Base-by-base conservation (phyloP, 2,797 vertebrate genomes). In the Bufotes viridis region DNA sequence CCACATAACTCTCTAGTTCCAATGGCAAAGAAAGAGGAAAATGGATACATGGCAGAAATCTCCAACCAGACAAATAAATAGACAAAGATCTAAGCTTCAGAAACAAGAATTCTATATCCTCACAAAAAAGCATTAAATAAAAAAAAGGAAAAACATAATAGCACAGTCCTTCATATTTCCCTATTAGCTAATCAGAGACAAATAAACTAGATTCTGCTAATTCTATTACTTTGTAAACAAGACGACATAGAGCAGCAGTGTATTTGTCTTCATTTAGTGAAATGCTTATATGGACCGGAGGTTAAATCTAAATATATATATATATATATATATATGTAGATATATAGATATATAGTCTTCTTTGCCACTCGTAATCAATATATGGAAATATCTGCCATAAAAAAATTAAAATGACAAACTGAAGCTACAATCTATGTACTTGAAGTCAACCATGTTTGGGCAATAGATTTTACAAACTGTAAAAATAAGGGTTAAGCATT, bases 51-150 rank as follows among this genome's bases (percentile, higher is more conserved):
- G 22, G 83, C n/a, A 69, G 7, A 70, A 70, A 65, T 76, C 65
- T 84, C 53, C 61, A 69, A 24, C 22, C 61, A 80, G 22, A 88
- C n/a, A 84, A 83, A 88, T 88, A 88, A 88, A 88, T 83, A 88
- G 72, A 61, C 65, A 78, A 24, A 67, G 60, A 34, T 67, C 26
- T 34, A 60, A 63, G 49, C 34, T 20, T 83, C 29, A 87, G 80
- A 82, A 76, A 51, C 34, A 29, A 24, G 63, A 34, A 18, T 78
- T 65, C 61, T 9, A 22, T 20, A 81, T 81, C 79, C 79, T 24
- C 51, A 24, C 49, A 60, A 24, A 1, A 34, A 63, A 57, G 34
- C 22, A 29, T 78, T 70, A 70, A 70, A 88, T 69, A 67, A 34
- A 82, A 51, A 51, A 57, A 51, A 67, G 18, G 76, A 72, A 24